phyloP scores from a whole-genome alignment of 2,797 vertebrate genomes.

The Crocidura indochinensis region DNA sequence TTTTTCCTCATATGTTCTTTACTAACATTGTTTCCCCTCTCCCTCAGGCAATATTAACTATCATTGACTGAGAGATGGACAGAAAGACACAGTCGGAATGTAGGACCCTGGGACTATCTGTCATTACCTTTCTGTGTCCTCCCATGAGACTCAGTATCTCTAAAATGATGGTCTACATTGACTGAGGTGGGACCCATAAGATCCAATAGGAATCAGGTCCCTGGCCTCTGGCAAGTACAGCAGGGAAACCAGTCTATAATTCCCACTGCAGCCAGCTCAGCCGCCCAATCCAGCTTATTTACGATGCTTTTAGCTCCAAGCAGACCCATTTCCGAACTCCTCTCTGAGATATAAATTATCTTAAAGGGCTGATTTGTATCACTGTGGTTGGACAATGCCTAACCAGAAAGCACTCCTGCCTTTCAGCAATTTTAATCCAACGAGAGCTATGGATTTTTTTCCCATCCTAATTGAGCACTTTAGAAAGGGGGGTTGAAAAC shows the following conservation, averaged over 20 bases:
- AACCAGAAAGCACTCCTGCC: conserved; percentile 86
- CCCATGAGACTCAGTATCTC: not conserved
- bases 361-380: conserved; percentile 87
- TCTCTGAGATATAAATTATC: conserved; percentile 88
- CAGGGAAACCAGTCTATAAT: not conserved
- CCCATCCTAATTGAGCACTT: conserved; percentile 86
- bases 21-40: not conserved
- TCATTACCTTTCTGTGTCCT: accelerated
- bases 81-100: not conserved
- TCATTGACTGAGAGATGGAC: not conserved
- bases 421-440: conserved; percentile 80
- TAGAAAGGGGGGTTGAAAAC: conserved; percentile 75
- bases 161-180: accelerated
- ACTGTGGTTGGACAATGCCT: conserved; percentile 82
- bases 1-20: not conserved
- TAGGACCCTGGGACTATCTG: too few relatives aligned
- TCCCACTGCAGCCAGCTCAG: not conserved
- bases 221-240: not conserved
- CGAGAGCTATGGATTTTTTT: conserved; percentile 76
- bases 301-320: conserved; percentile 90
- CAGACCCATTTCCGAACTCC: conserved; percentile 85
- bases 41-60: too few relatives aligned
- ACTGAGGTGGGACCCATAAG: accelerated
- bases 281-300: conserved; percentile 84
- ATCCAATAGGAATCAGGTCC: not conserved